Percentiles rank a stretch among this genome's conserved stretches.
phyloP scores from a whole-genome alignment of 2,113 vertebrate genomes.

The Thryonomys swinderianus region DNA sequence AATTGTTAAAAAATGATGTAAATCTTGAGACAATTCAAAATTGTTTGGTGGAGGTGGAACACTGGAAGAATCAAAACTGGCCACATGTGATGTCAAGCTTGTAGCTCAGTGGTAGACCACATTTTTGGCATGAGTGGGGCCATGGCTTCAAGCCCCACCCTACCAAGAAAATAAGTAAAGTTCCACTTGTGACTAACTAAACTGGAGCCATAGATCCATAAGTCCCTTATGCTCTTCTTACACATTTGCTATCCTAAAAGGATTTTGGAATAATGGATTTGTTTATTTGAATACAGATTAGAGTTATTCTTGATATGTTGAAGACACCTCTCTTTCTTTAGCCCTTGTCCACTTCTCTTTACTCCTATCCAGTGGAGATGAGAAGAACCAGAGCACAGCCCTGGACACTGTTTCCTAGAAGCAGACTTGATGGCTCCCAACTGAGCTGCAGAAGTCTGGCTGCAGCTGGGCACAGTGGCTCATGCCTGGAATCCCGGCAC shows the following conservation, averaged over 20 bases:
- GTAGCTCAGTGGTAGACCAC: background rate
- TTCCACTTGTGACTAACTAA: background rate
- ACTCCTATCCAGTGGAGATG: background rate
- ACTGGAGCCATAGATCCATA: background rate
- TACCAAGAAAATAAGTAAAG: background rate
- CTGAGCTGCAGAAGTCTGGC: background rate
- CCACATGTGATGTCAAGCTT: no score
- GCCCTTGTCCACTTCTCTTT: background rate
- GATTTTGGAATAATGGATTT: background rate
- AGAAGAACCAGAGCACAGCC: background rate
- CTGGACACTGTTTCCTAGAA: background rate
- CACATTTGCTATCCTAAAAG: background rate
- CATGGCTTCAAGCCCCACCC: background rate
- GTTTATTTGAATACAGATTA: background rate
- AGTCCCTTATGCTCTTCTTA: background rate
- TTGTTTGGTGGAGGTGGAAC: background rate
- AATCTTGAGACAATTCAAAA: background rate
- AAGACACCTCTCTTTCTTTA: background rate
- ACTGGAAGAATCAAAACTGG: background rate
- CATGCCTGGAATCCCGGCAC: background rate
- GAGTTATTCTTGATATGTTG: background rate
- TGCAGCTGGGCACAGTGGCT: background rate
- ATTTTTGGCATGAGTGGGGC: background rate
- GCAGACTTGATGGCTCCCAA: background rate
- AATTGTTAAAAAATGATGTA: constrained; percentile 14